Evolutionary conservation across 1,140 invertebrate genomes (phyloP).

Genomic region (Rhopalosiphum maidis): DNA sequence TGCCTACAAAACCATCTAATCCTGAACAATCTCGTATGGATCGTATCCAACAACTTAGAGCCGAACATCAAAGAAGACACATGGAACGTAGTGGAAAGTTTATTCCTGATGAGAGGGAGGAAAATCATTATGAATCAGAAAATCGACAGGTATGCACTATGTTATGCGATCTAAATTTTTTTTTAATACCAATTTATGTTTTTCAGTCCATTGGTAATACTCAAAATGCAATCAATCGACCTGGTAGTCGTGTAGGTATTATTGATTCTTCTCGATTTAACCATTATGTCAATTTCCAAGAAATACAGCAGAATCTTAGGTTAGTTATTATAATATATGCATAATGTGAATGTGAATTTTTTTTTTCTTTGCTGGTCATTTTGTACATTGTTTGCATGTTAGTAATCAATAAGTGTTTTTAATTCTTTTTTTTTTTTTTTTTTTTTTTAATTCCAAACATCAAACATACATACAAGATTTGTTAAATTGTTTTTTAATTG

Average conservation of each 20-base stretch:
- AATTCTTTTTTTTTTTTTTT: not conserved
- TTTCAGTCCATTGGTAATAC: constrained; percentile 42
- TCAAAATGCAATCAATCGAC: constrained; percentile 65
- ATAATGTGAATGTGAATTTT: not conserved
- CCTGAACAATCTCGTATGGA: constrained; percentile 63
- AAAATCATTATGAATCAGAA: constrained; percentile 64
- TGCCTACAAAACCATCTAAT: not conserved
- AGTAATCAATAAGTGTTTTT: not conserved
- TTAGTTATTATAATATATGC: constrained; percentile 64
- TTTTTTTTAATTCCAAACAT: not conserved
- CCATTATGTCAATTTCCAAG: constrained; percentile 84
- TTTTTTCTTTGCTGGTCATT: not conserved
- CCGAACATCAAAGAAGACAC: constrained; percentile 67
- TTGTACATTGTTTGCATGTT: not conserved
- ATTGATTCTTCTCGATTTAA: constrained; percentile 71
- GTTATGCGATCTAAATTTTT: not conserved
- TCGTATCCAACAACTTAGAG: constrained; percentile 66
- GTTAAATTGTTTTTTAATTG: not conserved
- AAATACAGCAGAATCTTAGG: constrained; percentile 81
- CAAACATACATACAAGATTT: not conserved
- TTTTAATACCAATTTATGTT: not conserved
- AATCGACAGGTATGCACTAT: constrained; percentile 62
- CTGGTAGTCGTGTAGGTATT: constrained; percentile 66
- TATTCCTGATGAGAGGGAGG: constrained; percentile 65
- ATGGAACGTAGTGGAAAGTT: constrained; percentile 66